Conservation (phyloP, 92 coral and sea anemone genomes). For the Phymanthus crucifer region DNA sequence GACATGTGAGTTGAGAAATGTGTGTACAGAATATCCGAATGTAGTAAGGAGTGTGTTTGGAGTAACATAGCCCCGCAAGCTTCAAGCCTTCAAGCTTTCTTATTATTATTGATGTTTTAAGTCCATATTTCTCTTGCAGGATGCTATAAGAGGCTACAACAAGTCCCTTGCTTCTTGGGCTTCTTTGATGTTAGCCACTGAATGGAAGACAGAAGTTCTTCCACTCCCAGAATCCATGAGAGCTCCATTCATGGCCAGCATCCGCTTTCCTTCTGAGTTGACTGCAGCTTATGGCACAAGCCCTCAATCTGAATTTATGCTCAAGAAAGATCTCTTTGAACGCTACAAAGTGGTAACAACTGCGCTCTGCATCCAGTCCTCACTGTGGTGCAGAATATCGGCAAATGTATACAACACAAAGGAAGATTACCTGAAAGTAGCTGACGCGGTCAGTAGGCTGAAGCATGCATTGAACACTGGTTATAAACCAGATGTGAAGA, state of each 20-base stretch:
- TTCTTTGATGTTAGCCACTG: slow-evolving; percentile 60
- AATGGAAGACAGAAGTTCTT: slow-evolving; percentile 75
- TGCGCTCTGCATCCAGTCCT: slow-evolving; percentile 69
- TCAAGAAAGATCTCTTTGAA: slow-evolving; percentile 38
- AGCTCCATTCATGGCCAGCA: slow-evolving; percentile 74
- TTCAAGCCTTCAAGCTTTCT: too few species aligned
- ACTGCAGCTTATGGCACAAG: slow-evolving; percentile 67
- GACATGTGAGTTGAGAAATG: too few species aligned
- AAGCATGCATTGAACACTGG: slow-evolving; percentile 24
- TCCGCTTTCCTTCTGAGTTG: slow-evolving; percentile 64
- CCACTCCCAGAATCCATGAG: slow-evolving; percentile 81
- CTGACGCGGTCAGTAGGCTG: slow-evolving; percentile 53
- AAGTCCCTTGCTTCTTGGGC: slow-evolving; percentile 73
- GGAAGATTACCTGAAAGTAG: slow-evolving; percentile 59
- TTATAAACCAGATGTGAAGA: background rate
- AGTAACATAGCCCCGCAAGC: too few species aligned
- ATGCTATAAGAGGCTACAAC: slow-evolving; percentile 59
- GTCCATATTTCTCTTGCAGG: slow-evolving; percentile 10
- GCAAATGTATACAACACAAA: slow-evolving; percentile 71
- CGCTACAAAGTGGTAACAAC: slow-evolving; percentile 49
- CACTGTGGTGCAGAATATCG: slow-evolving; percentile 81
- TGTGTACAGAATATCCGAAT: too few species aligned
- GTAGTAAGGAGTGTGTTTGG: too few species aligned
- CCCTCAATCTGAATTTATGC: slow-evolving; percentile 17
- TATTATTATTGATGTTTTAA: too few species aligned